Evolutionary conservation across 30 jellyfish, hydroid and myxozoan species (phyloP).

Genomic region (Rhopilema esculentum): DNA sequence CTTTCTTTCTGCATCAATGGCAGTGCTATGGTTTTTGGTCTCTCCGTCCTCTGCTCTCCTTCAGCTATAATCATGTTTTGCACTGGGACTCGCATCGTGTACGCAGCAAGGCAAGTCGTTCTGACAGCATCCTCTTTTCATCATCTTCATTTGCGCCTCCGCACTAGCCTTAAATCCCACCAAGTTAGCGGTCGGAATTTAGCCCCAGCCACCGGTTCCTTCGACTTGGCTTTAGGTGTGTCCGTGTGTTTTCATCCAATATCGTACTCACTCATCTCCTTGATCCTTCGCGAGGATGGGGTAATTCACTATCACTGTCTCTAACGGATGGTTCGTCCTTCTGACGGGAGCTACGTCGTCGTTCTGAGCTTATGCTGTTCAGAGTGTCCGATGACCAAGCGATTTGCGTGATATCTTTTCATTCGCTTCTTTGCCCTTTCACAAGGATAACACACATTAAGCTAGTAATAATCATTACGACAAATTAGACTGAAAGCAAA

Average conservation of each 20-base stretch:
- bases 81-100: conserved; percentile 48
- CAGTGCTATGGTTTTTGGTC: not conserved
- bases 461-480: not conserved
- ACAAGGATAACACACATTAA: not conserved
- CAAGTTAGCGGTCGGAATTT: conserved; percentile 54
- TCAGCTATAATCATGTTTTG: conserved; percentile 26
- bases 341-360: conserved; percentile 72
- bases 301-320: conserved; percentile 85
- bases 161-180: conserved; percentile 75
- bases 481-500: not conserved
- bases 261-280: conserved; percentile 79
- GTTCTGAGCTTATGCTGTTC: conserved; percentile 75
- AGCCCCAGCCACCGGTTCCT: conserved; percentile 56
- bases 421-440: conserved; percentile 37
- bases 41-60: not conserved
- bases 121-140: conserved; percentile 61
- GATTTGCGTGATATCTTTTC: conserved; percentile 64
- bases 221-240: conserved; percentile 40
- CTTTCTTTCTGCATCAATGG: conserved; percentile 26
- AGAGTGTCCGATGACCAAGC: conserved; percentile 86
- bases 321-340: conserved; percentile 84
- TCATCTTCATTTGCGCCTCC: conserved; percentile 42
- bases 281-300: conserved; percentile 97
- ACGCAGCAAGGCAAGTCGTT: conserved; percentile 59
- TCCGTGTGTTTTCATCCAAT: conserved; percentile 61